phyloP scores from a whole-genome alignment of 1,140 invertebrate species.

The Euglossa dilemma region DNA sequence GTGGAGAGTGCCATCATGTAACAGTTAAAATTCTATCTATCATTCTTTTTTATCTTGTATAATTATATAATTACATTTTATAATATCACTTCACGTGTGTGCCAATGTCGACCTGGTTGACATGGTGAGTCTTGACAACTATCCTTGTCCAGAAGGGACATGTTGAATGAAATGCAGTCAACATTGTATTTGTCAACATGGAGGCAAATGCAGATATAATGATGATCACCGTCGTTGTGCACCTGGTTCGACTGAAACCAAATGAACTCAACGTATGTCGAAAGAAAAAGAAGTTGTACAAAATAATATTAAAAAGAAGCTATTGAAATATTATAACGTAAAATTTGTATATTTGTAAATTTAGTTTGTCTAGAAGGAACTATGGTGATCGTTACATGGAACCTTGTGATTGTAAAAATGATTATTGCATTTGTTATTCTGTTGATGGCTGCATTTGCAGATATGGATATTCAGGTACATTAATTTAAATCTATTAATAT shows the following conservation, averaged over 20 bases:
- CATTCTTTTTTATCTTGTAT: too few relatives aligned
- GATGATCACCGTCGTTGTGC: too few relatives aligned
- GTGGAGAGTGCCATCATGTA: too few relatives aligned
- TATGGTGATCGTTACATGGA: too few relatives aligned
- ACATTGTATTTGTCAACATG: too few relatives aligned
- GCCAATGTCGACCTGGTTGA: constrained; percentile 94
- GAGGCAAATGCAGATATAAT: too few relatives aligned
- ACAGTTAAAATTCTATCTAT: too few relatives aligned
- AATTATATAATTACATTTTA: too few relatives aligned
- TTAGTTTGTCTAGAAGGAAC: constrained; percentile 95
- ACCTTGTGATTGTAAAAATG: too few relatives aligned
- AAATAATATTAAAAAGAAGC: not conserved
- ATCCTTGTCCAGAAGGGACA: constrained; percentile 90
- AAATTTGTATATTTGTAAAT: not conserved
- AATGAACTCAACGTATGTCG: constrained; percentile 89
- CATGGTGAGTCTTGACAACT: constrained; percentile 89
- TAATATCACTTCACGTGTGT: constrained; percentile 85
- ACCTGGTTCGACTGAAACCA: constrained; percentile 91
- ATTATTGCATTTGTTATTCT: too few relatives aligned
- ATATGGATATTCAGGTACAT: constrained; percentile 86
- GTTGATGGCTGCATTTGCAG: too few relatives aligned
- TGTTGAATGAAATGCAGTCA: constrained; percentile 94
- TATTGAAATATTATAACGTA: not conserved
- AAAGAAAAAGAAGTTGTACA: not conserved
- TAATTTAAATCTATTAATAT: not conserved